Percentiles rank a stretch among this genome's conserved stretches.
phyloP scores from a whole-genome alignment of 1,140 invertebrate species.

The Battus philenor region DNA sequence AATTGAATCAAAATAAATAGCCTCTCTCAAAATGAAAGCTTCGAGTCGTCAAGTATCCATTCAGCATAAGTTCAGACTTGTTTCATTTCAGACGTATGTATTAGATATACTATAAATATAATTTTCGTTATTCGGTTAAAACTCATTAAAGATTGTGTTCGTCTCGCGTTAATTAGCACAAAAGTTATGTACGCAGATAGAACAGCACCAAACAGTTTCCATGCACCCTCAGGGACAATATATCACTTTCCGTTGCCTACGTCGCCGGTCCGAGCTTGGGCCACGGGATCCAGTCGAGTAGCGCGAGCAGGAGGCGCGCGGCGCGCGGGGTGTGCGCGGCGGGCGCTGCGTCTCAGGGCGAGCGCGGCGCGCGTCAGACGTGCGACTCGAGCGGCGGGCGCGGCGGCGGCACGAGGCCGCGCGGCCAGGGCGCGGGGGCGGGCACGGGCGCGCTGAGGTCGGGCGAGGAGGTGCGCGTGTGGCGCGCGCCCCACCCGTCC shows the following conservation, averaged over 20 bases:
- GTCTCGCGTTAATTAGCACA: slow-evolving; percentile 25
- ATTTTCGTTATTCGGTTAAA: slow-evolving; percentile 14
- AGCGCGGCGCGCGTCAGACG: slow-evolving; percentile 41
- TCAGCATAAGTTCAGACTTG: slow-evolving; percentile 28
- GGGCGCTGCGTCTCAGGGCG: neutral
- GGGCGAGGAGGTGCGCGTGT: slow-evolving; percentile 69
- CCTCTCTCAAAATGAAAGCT: slow-evolving; percentile 58
- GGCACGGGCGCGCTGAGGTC: slow-evolving; percentile 38
- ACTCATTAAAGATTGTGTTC: slow-evolving; percentile 13
- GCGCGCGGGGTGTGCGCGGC: neutral
- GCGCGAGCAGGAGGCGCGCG: neutral
- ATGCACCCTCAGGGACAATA: slow-evolving; percentile 25
- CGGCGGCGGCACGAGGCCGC: slow-evolving; percentile 52
- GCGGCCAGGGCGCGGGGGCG: slow-evolving; percentile 44
- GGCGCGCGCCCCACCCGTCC: slow-evolving; percentile 70
- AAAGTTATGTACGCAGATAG: slow-evolving; percentile 24
- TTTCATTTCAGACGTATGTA: slow-evolving; percentile 18
- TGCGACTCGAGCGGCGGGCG: slow-evolving; percentile 69
- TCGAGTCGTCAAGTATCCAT: slow-evolving; percentile 25
- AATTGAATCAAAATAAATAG: slow-evolving; percentile 71
- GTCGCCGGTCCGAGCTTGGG: neutral
- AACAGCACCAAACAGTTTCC: slow-evolving; percentile 30
- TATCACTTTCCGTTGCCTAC: neutral
- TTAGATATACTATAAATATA: slow-evolving; percentile 13
- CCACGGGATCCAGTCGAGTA: slow-evolving; percentile 8